Conservation (phyloP, 2,888 invertebrate species). For the Chydorus sphaericus region DNA sequence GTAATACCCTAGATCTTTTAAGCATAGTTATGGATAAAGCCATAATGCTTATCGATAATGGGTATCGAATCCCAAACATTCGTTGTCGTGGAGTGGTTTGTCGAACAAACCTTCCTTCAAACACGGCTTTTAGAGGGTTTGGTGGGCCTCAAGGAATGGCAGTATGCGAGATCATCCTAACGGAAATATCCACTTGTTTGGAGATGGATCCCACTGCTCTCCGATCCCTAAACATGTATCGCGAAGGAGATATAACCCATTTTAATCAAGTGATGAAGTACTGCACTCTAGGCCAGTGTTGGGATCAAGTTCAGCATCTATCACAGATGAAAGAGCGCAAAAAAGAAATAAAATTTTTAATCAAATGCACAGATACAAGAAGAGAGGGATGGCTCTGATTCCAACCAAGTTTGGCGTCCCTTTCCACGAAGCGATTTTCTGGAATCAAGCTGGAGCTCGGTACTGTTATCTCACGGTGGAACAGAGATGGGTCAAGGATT, state of each 20-base stretch:
- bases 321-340: slow-evolving; percentile 46
- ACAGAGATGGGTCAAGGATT: slow-evolving; percentile 95
- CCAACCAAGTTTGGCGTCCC: slow-evolving; percentile 69
- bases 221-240: slow-evolving; percentile 59
- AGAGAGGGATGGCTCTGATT: not conserved
- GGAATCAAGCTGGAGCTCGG: slow-evolving; percentile 73
- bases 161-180: slow-evolving; percentile 53
- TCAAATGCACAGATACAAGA: slow-evolving; percentile 32
- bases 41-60: slow-evolving; percentile 67
- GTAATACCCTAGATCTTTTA: slow-evolving; percentile 69
- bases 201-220: slow-evolving; percentile 48
- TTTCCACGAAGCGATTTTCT: slow-evolving; percentile 52
- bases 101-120: slow-evolving; percentile 77
- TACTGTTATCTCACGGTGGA: slow-evolving; percentile 43
- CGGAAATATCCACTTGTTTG: slow-evolving; percentile 46
- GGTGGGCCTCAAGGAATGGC: slow-evolving; percentile 87
- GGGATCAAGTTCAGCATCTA: slow-evolving; percentile 56
- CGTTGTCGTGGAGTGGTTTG: slow-evolving; percentile 33
- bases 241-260: slow-evolving; percentile 59
- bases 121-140: slow-evolving; percentile 86
- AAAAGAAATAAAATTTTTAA: slow-evolving; percentile 49
- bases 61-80: slow-evolving; percentile 51
- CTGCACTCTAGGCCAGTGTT: slow-evolving; percentile 60
- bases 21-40: slow-evolving; percentile 54
- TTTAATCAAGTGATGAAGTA: slow-evolving; percentile 56